Conservation (phyloP, 1,140 invertebrate species). For the Drosophila orosa region DNA sequence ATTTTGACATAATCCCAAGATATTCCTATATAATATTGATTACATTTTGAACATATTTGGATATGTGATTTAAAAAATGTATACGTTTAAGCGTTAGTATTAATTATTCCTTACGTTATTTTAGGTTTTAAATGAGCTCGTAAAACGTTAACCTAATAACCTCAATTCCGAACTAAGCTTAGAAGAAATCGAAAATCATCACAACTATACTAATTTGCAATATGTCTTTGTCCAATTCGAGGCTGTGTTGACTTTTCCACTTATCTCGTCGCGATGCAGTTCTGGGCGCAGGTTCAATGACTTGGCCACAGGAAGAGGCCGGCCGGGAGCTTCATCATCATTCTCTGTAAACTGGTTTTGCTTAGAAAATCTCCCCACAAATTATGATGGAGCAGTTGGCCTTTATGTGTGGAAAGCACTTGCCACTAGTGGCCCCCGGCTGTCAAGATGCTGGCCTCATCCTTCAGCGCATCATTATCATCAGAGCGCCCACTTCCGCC, state of each 20-base stretch:
- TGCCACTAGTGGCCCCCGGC: slow-evolving; percentile 41
- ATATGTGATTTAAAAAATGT: background rate
- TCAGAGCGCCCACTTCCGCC: slow-evolving; percentile 34
- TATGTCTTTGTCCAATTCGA: background rate
- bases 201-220: slow-evolving; percentile 62
- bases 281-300: slow-evolving; percentile 65
- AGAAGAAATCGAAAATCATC: slow-evolving; percentile 56
- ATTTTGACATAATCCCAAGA: background rate
- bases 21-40: background rate
- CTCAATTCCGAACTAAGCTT: slow-evolving; percentile 34
- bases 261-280: slow-evolving; percentile 38
- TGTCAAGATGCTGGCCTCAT: slow-evolving; percentile 53
- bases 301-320: slow-evolving; percentile 66
- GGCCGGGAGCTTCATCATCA: background rate
- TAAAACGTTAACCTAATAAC: slow-evolving; percentile 61
- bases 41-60: background rate
- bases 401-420: slow-evolving; percentile 55
- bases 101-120: background rate
- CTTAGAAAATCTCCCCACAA: slow-evolving; percentile 42
- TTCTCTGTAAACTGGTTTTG: slow-evolving; percentile 58
- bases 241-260: slow-evolving; percentile 47
- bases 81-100: background rate
- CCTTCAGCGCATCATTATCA: slow-evolving; percentile 61
- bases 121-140: slow-evolving; percentile 1
- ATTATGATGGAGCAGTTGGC: slow-evolving; percentile 42